Base-by-base conservation (phyloP, 1,140 invertebrate species). In the Oreohelix idahoensis region DNA sequence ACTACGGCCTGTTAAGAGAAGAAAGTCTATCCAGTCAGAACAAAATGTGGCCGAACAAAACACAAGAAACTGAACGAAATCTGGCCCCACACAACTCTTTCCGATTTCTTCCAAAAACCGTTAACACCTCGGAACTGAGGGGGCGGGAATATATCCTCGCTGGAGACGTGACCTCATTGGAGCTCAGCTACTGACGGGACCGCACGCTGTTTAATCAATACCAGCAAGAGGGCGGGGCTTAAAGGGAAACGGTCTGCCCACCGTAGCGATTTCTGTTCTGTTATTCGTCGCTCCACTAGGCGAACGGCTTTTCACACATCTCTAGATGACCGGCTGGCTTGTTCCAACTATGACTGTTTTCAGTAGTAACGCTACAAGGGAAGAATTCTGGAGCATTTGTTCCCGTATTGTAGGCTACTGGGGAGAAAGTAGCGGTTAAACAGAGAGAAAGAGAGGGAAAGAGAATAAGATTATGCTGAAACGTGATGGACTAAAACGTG, bases 141-240 rank as follows among this genome's bases (percentile, higher is more conserved):
- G n/a, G 63, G 63, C 63, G 63, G 63, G 63, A 32, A 66, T 66
- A 32, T 66, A 32, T 32, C 17, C 63, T 66, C n/a, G n/a, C 63
- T 4, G 63, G 29, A 66, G n/a, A 35, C 63, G 29, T 32, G 29
- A 66, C 63, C 63, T 32, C 63, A 66, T 66, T 66, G 63, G 63
- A 32, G 23, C 29, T 17, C 32, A 8, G 29, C n/a, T 2, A 66
- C n/a, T 29, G 20, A 66, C 77, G 36, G 58, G 51, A 35, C 35
- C 8, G 51, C 76, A 78, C 76, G 51, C 58, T 11, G 76, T 53
- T 32, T 79, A 39, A 79, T 79, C 77, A 79, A 79, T 79, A 79
- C 4, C 35, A n/a, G 20, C 20, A 42, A 66, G 58, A 23, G 58
- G 77, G 77, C 77, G 36, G 77, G 58, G 77, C 77, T 26, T 38